Conservation (phyloP, 2,888 invertebrate genomes). For the Drosophila diplacantha region DNA sequence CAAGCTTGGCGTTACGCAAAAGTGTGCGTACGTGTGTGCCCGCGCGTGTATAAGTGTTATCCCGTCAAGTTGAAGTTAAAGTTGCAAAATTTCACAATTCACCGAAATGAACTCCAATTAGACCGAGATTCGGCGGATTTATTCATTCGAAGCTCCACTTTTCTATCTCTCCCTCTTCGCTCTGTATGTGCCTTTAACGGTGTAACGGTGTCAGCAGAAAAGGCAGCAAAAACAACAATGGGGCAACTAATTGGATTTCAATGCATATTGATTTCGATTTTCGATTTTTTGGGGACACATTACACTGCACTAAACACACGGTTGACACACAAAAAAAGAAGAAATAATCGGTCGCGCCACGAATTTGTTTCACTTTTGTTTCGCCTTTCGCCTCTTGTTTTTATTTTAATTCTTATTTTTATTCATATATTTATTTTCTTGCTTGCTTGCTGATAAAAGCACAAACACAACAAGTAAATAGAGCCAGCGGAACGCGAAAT, state of each 20-base stretch:
- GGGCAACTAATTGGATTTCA: constrained; percentile 30
- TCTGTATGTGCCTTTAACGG: constrained; percentile 3
- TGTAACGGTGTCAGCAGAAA: constrained; percentile 19
- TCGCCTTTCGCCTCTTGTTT: constrained; percentile 16
- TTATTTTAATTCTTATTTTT: constrained; percentile 13
- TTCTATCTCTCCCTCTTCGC: constrained; percentile 3
- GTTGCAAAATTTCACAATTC: constrained; percentile 37
- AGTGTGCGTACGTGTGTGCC: constrained; percentile 2
- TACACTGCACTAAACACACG: constrained; percentile 33
- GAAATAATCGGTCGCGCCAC: constrained; percentile 30
- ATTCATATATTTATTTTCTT: constrained; percentile 9
- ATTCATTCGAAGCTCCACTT: constrained; percentile 1
- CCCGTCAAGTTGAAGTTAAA: constrained; percentile 20
- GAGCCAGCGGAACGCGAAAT: constrained; percentile 18
- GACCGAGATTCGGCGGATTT: not conserved
- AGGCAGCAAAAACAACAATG: constrained; percentile 22
- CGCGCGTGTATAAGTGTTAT: constrained; percentile 5
- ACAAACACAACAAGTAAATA: constrained; percentile 31
- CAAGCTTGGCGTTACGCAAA: constrained; percentile 5
- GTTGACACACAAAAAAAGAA: constrained; percentile 32
- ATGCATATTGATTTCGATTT: constrained; percentile 31
- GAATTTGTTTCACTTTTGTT: constrained; percentile 33
- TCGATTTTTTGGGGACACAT: constrained; percentile 23
- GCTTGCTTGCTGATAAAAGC: constrained; percentile 21
- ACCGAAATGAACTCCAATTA: constrained; percentile 20